A percentile compares a stretch with the other conserved stretches of the same genome.
Conservation (phyloP, 2,113 vertebrate species). For the Hydrolagus affinis region DNA sequence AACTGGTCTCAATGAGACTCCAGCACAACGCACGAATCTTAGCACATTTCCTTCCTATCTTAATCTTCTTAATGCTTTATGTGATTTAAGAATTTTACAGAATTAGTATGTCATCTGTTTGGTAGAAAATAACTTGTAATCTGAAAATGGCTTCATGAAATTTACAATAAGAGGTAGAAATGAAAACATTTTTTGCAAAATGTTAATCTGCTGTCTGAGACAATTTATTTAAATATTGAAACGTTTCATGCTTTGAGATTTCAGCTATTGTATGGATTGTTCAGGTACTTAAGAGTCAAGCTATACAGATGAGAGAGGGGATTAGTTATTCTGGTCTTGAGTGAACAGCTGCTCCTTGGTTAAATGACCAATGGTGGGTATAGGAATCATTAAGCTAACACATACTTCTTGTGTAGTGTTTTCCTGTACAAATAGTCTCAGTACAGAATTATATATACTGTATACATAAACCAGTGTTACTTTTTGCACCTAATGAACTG, state of each 20-base stretch:
- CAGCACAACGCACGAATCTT: not conserved
- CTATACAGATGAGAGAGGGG: not conserved
- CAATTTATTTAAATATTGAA: not conserved
- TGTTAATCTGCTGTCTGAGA: not conserved
- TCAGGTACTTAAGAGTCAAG: not conserved
- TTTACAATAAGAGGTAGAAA: not conserved
- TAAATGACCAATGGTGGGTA: too few species aligned
- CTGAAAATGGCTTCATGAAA: not conserved
- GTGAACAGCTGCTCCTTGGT: not conserved
- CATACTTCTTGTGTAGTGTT: not conserved
- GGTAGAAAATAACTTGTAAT: not conserved
- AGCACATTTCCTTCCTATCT: not conserved
- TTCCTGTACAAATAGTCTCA: not conserved
- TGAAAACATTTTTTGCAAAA: not conserved
- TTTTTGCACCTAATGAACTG: not conserved
- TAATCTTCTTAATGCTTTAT: not conserved
- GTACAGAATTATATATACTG: not conserved
- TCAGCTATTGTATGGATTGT: not conserved
- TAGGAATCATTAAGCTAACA: not conserved
- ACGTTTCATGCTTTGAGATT: not conserved
- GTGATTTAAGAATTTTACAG: not conserved
- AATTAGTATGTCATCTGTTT: not conserved
- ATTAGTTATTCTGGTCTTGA: too few species aligned
- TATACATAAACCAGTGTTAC: not conserved
- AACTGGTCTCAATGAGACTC: not conserved